Evolutionary conservation across 2,113 vertebrate species (phyloP), one percentile per base, ranked within the genome.

Genomic region (Pedionomus torquatus): DNA sequence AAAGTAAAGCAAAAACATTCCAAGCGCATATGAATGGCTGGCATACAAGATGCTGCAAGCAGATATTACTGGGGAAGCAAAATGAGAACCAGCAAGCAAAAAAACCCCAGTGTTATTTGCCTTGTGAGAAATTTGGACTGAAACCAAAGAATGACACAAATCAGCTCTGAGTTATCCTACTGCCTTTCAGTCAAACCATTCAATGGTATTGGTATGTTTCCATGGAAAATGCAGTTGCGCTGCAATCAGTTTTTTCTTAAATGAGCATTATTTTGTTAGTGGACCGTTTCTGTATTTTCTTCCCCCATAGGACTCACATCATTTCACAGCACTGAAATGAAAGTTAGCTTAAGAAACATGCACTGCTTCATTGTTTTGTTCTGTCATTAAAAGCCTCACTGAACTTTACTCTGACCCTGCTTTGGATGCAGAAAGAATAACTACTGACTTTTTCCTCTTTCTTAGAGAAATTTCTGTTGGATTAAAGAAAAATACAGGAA

Each of bases 311-410:
- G 79, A 65, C 39, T 55, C 18, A 10, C 46, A 37, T 26, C 11
- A 21, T 77, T 90, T 72, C 39, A 77, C 11, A 83, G 35, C 20
- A 13, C 14, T 83, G 39, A n/a, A 76, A 71, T 24, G 5, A 55
- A 16, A 48, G 21, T 16, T 83, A 17, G n/a, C 35, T 79, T 5
- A 35, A 19, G 49, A 76, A 80, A 30, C 0, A 0, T 1, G 1
- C 25, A 64, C 11, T 20, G 10, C 1, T 17, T 82, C 21, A 8
- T 1, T 41, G 26, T 30, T 79, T 87, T 44, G 10, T 35, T 84
- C 44, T 83, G 0, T 46, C 23, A 8, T 2, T 46, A 58, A 55
- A 83, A 88, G 21, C 21, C 14, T 85, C 39, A 3, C 11, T 64
- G 52, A 41, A 25, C 43, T 55, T 26, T 71, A 5, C 52, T 43